Percentiles rank a stretch among this genome's conserved stretches.
Conservation (phyloP, 2,888 invertebrate genomes). For the Ethmia dodecea region DNA sequence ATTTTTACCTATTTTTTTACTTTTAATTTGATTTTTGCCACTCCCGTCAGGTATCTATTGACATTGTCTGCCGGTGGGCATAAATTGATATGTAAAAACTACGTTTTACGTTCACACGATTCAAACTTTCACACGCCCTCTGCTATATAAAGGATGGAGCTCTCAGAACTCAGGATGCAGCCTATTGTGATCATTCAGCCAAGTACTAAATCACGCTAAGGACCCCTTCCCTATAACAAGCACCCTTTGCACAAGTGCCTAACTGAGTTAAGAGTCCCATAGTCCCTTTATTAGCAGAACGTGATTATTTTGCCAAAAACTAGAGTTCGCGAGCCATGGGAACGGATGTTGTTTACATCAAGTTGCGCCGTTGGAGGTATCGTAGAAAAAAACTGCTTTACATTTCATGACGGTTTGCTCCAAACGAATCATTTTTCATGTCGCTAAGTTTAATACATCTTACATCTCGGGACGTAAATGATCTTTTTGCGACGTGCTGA, state of each 20-base stretch:
- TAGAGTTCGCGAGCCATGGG: constrained; percentile 38
- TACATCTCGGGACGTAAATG: no score
- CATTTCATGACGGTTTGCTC: background rate
- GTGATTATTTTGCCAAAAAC: constrained; percentile 52
- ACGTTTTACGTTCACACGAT: no score
- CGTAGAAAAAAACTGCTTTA: constrained; percentile 9
- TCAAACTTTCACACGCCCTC: constrained; percentile 45
- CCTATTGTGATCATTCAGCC: constrained; percentile 25
- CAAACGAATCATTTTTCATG: constrained; percentile 9
- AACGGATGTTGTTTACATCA: constrained; percentile 46
- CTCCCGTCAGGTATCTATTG: no score
- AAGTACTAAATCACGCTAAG: constrained; percentile 23
- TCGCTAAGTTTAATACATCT: background rate
- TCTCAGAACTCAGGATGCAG: constrained; percentile 46
- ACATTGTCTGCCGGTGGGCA: no score
- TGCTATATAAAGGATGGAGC: no score
- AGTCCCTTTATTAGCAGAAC: constrained; percentile 35
- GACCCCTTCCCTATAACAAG: constrained; percentile 11
- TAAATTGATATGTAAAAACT: no score
- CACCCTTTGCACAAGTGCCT: constrained; percentile 13
- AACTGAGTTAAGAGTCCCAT: constrained; percentile 36
- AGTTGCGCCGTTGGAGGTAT: constrained; percentile 24
- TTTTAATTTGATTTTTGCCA: no score
- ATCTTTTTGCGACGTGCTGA: background rate
- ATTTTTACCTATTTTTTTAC: no score